A percentile compares a stretch with the other conserved stretches of the same genome.
Conservation (phyloP, 2,888 invertebrate species). For the Eustalomyia histrio region DNA sequence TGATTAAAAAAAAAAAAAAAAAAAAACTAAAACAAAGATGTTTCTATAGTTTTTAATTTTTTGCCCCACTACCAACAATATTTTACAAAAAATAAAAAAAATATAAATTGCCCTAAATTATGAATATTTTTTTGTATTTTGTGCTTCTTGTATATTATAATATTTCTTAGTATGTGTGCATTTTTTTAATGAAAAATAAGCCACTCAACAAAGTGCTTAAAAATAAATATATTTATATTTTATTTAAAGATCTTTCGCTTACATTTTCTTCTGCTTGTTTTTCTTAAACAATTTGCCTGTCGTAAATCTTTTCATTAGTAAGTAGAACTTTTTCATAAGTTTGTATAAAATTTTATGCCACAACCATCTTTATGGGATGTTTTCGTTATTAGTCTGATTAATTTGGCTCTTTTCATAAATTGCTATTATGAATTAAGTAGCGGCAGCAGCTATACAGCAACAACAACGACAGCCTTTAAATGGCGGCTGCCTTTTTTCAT, state of each 20-base stretch:
- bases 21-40: too few species aligned
- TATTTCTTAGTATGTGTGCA: background rate
- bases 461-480: constrained; percentile 37
- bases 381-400: constrained; percentile 80
- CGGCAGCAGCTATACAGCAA: constrained; percentile 67
- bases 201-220: constrained; percentile 45
- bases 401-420: constrained; percentile 80
- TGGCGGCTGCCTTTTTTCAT: constrained; percentile 39
- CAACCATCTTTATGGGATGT: constrained; percentile 72
- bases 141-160: background rate
- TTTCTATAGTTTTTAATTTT: too few species aligned
- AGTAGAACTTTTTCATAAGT: constrained; percentile 77
- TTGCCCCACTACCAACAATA: too few species aligned
- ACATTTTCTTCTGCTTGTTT: constrained; percentile 4
- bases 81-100: background rate
- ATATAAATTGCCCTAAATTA: constrained; percentile 19
- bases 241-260: constrained; percentile 35
- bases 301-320: constrained; percentile 80
- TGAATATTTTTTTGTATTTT: background rate
- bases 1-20: too few species aligned
- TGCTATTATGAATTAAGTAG: constrained; percentile 70
- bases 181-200: constrained; percentile 15
- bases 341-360: constrained; percentile 62
- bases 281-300: constrained; percentile 65
- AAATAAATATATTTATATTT: background rate